Evolutionary conservation across 2,113 vertebrate species (phyloP).

Genomic region (Xiphorhynchus elegans): DNA sequence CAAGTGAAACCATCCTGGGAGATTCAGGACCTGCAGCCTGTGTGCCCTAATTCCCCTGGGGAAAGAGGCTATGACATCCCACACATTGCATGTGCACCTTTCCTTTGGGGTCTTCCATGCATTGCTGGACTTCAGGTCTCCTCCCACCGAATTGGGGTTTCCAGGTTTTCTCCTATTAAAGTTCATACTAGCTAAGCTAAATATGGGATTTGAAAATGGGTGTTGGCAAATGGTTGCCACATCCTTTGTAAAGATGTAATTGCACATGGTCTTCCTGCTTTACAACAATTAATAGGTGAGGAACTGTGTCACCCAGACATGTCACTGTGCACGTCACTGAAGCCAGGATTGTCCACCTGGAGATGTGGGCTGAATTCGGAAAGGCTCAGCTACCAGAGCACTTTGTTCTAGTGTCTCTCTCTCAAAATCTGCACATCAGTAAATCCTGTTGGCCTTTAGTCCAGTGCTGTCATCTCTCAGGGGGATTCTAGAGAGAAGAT

Average conservation of each 20-base stretch:
- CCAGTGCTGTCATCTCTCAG: neutral
- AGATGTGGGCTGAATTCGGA: neutral
- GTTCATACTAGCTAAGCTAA: neutral
- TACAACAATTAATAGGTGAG: neutral
- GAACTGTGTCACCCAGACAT: neutral
- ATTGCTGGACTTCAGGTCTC: neutral
- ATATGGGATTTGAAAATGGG: neutral
- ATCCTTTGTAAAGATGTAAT: neutral
- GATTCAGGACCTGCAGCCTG: accelerated
- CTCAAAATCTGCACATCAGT: neutral
- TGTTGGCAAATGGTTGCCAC: neutral
- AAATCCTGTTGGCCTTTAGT: neutral
- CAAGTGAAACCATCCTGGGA: neutral
- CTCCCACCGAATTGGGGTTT: neutral
- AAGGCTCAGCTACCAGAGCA: neutral
- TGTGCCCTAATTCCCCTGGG: neutral
- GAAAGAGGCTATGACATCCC: neutral
- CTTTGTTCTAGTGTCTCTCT: neutral
- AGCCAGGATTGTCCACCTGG: neutral
- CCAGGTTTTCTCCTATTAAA: neutral
- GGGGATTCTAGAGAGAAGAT: neutral
- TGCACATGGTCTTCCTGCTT: neutral
- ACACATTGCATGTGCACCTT: neutral
- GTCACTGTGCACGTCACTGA: neutral
- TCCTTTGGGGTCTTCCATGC: neutral